Evolutionary conservation across 2,113 vertebrate species (phyloP).

Genomic region (Centrocercus urophasianus): DNA sequence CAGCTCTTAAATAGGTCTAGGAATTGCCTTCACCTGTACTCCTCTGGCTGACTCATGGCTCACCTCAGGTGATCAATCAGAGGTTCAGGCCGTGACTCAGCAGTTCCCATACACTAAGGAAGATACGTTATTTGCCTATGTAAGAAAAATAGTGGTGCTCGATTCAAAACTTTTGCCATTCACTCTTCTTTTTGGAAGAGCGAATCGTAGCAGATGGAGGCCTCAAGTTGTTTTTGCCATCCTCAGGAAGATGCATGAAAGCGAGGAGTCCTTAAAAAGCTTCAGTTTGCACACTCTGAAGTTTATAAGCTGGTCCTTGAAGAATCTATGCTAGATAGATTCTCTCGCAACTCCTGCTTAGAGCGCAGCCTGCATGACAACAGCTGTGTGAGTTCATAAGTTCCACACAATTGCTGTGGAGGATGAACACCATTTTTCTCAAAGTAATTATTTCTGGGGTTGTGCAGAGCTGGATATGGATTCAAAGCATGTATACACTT

Average conservation of each 20-base stretch:
- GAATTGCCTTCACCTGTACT: no score
- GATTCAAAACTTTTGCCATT: not conserved
- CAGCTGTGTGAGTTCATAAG: not conserved
- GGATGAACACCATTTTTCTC: not conserved
- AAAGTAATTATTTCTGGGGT: not conserved
- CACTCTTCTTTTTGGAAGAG: not conserved
- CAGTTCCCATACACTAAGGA: not conserved
- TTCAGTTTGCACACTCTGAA: not conserved
- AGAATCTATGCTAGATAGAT: not conserved
- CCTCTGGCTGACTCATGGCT: no score
- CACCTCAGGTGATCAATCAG: no score
- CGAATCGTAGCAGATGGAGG: slow-evolving; percentile 16
- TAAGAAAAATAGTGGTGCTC: not conserved
- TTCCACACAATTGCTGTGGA: not conserved
- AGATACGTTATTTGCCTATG: not conserved
- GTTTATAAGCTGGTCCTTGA: not conserved
- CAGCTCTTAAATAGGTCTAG: no score
- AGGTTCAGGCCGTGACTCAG: no score
- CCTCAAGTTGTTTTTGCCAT: not conserved
- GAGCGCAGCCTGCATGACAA: not conserved
- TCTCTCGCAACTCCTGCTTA: not conserved
- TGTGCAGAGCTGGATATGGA: not conserved
- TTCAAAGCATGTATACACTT: not conserved
- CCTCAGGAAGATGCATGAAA: not conserved
- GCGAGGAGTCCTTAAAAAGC: not conserved